Base-by-base conservation (phyloP, 1,140 invertebrate species). In the Ectropis grisescens region DNA sequence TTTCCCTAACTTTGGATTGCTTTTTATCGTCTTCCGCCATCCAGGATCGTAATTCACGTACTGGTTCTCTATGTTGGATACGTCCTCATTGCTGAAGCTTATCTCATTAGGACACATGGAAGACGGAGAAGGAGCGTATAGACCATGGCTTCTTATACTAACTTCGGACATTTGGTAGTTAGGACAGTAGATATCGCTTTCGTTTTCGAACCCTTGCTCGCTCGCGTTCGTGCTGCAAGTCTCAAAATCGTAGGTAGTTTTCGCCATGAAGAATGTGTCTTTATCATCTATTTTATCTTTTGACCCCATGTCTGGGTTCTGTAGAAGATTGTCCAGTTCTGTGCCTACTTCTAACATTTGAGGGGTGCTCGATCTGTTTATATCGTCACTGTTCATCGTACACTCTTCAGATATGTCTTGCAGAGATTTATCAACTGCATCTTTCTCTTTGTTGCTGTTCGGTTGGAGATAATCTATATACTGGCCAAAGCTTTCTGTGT, bases 91-190 rank as follows among this genome's bases (percentile, higher is more conserved):
- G 38, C 81, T 83, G 34, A 84, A 82, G 37, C 74, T 78, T 13
- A 82, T 68, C 45, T 84, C 74, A 57, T 84, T 74, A 27, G 82
- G 71, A 62, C 85, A 82, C 64, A 83, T 78, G 1, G 76, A 79
- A 0, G 79, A 72, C 1, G 84, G 82, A 15, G 85, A 85, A 4
- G 85, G 85, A 0, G 85, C 85, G 56, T 87, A 87, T 13, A 86
- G 40, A 0, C 84, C 85, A 38, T 87, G 85, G 41, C 85, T 86
- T 16, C 85, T 69, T 43, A 87, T 86, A 47, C 85, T 86, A 0
- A 87, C 83, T 76, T 87, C 85, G 1, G 85, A 87, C 70, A 86
- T 83, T 62, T 87, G 85, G 45, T 87, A 87, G 43, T 87, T 86
- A 2, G 82, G 80, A 25, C 78, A 83, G 33, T 83, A 83, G 2